Conservation (phyloP, 2,113 vertebrate species). For the Salminus brasiliensis region DNA sequence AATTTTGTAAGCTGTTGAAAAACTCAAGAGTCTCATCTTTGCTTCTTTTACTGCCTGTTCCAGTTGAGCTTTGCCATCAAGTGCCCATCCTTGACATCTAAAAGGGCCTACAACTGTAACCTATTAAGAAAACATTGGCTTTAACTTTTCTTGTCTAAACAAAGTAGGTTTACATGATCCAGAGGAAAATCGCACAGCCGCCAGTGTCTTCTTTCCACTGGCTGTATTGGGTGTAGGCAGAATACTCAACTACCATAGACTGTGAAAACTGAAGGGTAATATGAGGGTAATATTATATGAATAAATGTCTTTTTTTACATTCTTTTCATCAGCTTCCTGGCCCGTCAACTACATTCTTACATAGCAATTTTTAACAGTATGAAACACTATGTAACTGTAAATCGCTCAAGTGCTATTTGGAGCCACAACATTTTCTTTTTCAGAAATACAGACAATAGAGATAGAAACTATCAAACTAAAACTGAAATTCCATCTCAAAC, state of each 20-base stretch:
- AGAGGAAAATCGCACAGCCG: neutral
- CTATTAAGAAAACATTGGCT: conserved; percentile 57
- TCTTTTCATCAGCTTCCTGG: too few relatives aligned
- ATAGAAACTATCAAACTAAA: too few relatives aligned
- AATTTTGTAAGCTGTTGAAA: conserved; percentile 40
- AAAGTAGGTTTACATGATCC: conserved; percentile 55
- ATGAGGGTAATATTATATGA: conserved; percentile 37
- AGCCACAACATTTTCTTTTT: too few relatives aligned
- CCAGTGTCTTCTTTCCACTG: neutral
- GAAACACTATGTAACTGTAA: too few relatives aligned
- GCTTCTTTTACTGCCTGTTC: conserved; percentile 48
- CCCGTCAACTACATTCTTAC: too few relatives aligned
- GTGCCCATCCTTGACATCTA: conserved; percentile 49
- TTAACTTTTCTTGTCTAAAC: conserved; percentile 52
- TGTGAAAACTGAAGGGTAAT: conserved; percentile 42
- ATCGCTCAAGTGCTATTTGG: too few relatives aligned
- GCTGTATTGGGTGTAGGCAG: neutral
- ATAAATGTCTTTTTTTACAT: too few relatives aligned
- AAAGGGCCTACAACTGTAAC: conserved; percentile 57
- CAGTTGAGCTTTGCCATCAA: conserved; percentile 48
- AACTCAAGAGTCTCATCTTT: conserved; percentile 9
- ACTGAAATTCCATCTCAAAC: too few relatives aligned
- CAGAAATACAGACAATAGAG: too few relatives aligned
- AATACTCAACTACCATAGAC: conserved; percentile 29
- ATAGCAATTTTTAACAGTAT: too few relatives aligned